Evolutionary conservation across 2,113 vertebrate species (phyloP), one percentile per base, ranked within the genome.

Genomic region (Nanger granti): DNA sequence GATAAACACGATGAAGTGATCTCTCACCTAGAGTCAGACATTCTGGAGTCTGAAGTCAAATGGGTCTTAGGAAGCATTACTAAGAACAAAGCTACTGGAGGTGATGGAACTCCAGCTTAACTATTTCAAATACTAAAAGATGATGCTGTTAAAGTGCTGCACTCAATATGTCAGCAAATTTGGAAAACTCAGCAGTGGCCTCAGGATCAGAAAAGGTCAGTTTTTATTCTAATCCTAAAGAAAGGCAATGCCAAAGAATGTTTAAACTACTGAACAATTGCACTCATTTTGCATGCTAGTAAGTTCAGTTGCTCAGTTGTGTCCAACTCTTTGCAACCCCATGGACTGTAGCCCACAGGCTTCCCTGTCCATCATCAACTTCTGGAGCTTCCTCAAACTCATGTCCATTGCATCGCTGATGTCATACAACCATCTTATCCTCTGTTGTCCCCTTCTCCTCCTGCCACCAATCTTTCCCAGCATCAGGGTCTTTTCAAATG

Each of bases 351-450:
- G 66, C n/a, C 37, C 9, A 11, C 66, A 73, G 66, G 20, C 20
- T 37, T 73, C 20, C n/a, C 66, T 37, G 20, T 73, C n/a, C 66
- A 24, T 24, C n/a, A 73, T n/a, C 66, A 73, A 24, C 66, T 73
- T 22, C 66, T 5, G 18, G n/a, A 73, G n/a, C n/a, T 24, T 73
- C 18, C 20, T 24, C 20, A 73, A 73, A 73, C 66, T 24, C 66
- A 37, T 73, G 66, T 73, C 66, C 66, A 73, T 11, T 3, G n/a
- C 0, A 2, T 24, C 0, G 0, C 2, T 37, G 69, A 24, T 73
- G 20, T 24, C 69, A 73, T 37, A 5, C 9, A 73, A 41, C 69
- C 69, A 41, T 41, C 69, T 73, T 22, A 37, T 73, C 8, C 5
- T 37, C n/a, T 73, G n/a, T 73, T 22, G 2, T 73, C n/a, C n/a